Base-by-base conservation (phyloP, 2,797 vertebrate species). In the Gambusia yucatana region DNA sequence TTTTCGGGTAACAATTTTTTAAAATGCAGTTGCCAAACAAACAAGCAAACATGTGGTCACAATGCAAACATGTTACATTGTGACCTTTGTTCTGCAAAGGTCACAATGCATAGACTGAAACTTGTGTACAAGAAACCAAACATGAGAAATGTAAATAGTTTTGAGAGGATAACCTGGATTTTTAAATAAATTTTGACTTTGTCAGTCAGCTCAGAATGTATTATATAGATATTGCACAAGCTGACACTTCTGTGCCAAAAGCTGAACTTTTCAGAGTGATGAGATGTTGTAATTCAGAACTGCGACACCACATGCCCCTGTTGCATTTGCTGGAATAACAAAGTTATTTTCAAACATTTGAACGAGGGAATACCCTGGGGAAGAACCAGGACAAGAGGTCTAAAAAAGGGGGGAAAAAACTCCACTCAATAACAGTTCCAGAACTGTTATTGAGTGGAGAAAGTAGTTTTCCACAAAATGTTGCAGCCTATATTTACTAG, bases 401-500 rank as follows among this genome's bases (percentile, higher is more conserved):
- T 82, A 81, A 69, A 75, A 41, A 41, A 22, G 7, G 50, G 8
- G 22, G 25, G 0, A 76, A 43, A 72, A n/a, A 33, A 20, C 28
- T 89, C 74, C 76, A 9, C n/a, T n/a, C n/a, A n/a, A n/a, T n/a
- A n/a, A n/a, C n/a, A n/a, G n/a, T n/a, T 89, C 74, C 76, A 9
- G 76, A 73, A 87, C 47, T 3, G 20, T 72, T 77, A 77, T 39
- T 73, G 36, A 89, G 63, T 30, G 52, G 73, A 75, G 20, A 90
- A 80, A 77, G 69, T 65, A 30, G 57, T 74, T 22, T 74, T 65
- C 75, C 84, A 78, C 20, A 43, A 75, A 77, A 46, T 67, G 14
- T 44, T 10, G 52, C 52, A 43, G 72, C 72, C 87, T 90, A 82
- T 79, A 86, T 88, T 90, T 91, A 89, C 41, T 39, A 84, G 36